Base-by-base conservation (phyloP, 2,888 invertebrate genomes). In the Cryptophagus acutangulus region DNA sequence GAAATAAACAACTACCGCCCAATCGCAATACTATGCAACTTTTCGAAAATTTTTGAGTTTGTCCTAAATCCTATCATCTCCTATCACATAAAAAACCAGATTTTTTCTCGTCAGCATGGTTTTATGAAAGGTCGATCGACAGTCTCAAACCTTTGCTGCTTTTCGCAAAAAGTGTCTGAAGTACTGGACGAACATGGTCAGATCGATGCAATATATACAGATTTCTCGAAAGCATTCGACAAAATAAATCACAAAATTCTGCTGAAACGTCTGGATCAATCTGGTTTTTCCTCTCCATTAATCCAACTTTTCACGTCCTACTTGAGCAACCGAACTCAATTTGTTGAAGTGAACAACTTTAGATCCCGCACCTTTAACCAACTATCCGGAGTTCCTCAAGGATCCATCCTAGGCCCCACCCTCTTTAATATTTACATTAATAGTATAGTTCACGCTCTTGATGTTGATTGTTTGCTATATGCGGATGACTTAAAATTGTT, bases 401-500 rank as follows among this genome's bases (percentile, higher is more conserved):
- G 26, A 4, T 26, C 26, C 3, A 26, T 12, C n/a, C n/a, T 26
- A 26, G 26, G 26, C 4, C 26, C 26, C n/a, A n/a, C 12, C 3
- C 26, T 26, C 26, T 26, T 26, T 26, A 26, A 26, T 26, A 8
- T 26, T 3, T 26, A 26, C 9, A n/a, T 26, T 3, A 26, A 26
- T 8, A 13, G 12, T 26, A 6, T 26, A 26, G n/a, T n/a, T 8
- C 3, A 3, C n/a, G n/a, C n/a, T n/a, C n/a, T n/a, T n/a, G n/a
- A n/a, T n/a, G n/a, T n/a, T n/a, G n/a, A n/a, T n/a, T 26, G n/a
- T 13, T n/a, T 26, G 9, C n/a, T 26, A 4, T 26, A 26, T 26
- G 26, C 26, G 4, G 26, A 26, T 26, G 26, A 26, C 9, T 6
- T 26, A 3, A 26, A 26, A 26, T 12, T 26, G 3, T 26, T 12